Evolutionary conservation across 2,888 invertebrate species (phyloP).

Genomic region (Onthophagus sagittarius): DNA sequence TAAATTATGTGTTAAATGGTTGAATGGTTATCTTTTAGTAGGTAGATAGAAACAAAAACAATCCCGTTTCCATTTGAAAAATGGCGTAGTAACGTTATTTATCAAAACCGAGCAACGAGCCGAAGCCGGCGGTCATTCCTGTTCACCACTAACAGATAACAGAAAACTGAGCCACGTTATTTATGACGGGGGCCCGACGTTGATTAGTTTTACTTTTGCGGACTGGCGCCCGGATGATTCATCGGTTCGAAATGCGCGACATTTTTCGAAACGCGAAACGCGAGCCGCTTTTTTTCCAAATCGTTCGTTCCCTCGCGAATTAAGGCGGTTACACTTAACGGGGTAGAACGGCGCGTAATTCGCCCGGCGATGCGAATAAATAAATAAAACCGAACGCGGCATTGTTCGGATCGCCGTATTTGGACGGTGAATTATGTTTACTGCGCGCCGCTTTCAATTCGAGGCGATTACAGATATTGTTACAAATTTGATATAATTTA

Average conservation of each 20-base stretch:
- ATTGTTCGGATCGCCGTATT: constrained; percentile 5
- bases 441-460: background rate
- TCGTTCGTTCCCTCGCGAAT: background rate
- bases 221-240: background rate
- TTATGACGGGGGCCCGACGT: background rate
- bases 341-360: background rate
- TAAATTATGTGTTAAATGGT: background rate
- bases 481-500: constrained; percentile 12
- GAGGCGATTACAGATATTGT: constrained; percentile 1
- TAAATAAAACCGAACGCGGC: background rate
- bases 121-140: background rate
- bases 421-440: constrained; percentile 1
- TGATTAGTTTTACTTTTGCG: background rate
- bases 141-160: background rate
- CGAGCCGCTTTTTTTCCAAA: background rate
- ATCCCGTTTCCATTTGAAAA: background rate
- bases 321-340: background rate
- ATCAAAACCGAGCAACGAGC: background rate
- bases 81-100: background rate
- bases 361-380: background rate
- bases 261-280: background rate
- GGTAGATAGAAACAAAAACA: background rate
- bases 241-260: background rate
- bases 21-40: background rate
- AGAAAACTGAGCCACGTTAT: background rate